These are phyloP conservation scores for Macaca mulatta DNA, from an alignment of 2,113 vertebrate genomes.

Conservation along the genomic window DNA sequence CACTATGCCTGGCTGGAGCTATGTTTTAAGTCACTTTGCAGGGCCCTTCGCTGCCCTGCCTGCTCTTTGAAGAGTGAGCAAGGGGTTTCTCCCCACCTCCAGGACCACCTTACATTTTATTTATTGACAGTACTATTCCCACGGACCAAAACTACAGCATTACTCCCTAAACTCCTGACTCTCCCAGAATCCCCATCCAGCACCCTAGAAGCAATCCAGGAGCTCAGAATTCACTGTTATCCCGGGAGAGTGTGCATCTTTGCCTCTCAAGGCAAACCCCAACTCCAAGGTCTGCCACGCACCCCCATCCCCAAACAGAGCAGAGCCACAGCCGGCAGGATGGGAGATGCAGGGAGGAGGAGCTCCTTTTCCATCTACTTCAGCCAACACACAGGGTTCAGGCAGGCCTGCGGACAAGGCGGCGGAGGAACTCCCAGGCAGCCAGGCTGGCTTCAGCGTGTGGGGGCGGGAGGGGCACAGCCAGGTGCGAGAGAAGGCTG, in stretches of 20 bases:
- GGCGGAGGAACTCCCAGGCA: slow-evolving; percentile 71
- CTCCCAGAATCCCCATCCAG: not conserved
- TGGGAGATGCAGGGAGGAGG: not conserved
- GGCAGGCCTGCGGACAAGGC: slow-evolving; percentile 55
- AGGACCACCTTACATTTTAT: fast-evolving
- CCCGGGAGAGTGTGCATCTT: fast-evolving
- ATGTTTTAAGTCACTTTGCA: too few relatives aligned
- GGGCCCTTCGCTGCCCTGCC: not conserved
- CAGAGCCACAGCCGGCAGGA: not conserved
- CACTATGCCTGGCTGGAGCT: too few relatives aligned
- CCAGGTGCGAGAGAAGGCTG: slow-evolving; percentile 74
- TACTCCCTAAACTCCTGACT: fast-evolving
- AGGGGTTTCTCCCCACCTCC: too few relatives aligned
- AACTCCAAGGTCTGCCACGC: too few relatives aligned
- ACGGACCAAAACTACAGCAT: too few relatives aligned
- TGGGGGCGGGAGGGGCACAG: slow-evolving; percentile 61
- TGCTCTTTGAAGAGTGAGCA: not conserved
- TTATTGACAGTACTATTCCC: fast-evolving
- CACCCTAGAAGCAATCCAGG: not conserved
- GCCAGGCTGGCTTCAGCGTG: slow-evolving; percentile 61
- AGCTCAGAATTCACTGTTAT: not conserved
- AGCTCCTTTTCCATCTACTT: not conserved
- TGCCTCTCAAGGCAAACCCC: not conserved
- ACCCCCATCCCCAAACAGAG: not conserved
- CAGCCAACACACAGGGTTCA: slow-evolving; percentile 12